Evolutionary conservation across 2,797 vertebrate species (phyloP), one percentile per base, ranked within the genome.

Genomic region (Bufotes viridis): DNA sequence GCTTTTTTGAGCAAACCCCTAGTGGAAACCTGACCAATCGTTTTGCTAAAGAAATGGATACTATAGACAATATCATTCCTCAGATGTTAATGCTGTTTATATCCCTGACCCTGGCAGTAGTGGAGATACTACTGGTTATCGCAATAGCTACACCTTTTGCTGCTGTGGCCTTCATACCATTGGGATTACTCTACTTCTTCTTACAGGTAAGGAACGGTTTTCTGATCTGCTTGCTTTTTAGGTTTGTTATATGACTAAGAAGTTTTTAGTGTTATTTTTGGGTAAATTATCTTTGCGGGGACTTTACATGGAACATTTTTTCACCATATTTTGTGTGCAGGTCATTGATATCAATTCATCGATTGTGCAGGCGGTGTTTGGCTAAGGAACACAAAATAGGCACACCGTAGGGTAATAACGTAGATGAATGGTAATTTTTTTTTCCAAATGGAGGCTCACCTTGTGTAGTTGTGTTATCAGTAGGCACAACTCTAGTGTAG

Each of bases 11-110:
- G 92, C 92, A 93, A 92, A 99, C 98, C 0, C 97, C 97, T 5
- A 93, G 95, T 0, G 98, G 98, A 22, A 96, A 97, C 92, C 93
- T 99, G 26, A 95, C 99, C 87, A 99, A 97, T 92, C 96, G 96
- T 91, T 99, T 99, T 89, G 96, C 97, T 92, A 99, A 95, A 91
- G 98, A 99, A 92, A 97, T 97, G 0, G 98, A 99, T 60, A 96
- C 95, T 65, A 95, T 99, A 0, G 98, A 99, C 90, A 96, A 97
- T 86, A 95, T 98, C 94, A 96, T 99, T 82, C 98, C 98, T 0
- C 97, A 99, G 4, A 98, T 97, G 55, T 91, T 99, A 87, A 97
- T 97, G 91, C 96, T 98, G 90, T 93, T 98, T 92, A 93, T 99
- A 88, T 95, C 95, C 24, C 97, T 98, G 8, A 92, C 96, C 51